Evolutionary conservation across 2,113 vertebrate species (phyloP).

Genomic region (Saguinus midas): DNA sequence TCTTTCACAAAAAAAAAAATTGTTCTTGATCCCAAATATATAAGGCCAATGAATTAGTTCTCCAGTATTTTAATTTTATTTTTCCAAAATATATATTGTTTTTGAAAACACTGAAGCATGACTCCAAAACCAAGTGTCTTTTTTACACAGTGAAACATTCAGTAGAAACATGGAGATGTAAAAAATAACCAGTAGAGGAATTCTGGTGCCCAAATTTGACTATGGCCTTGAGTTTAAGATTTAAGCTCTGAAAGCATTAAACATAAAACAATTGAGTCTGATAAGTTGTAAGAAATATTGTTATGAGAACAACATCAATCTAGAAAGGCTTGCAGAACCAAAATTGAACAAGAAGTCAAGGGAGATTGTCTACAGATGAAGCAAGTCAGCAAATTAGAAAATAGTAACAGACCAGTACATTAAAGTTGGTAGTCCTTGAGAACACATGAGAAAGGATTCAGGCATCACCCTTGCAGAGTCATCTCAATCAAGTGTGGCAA

Average conservation of each 20-base stretch:
- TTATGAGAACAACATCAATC: neutral
- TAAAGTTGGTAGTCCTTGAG: neutral
- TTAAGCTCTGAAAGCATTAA: neutral
- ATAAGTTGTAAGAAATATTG: neutral
- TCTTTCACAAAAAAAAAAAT: neutral
- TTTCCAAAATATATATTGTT: neutral
- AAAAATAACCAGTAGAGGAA: neutral
- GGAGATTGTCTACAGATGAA: neutral
- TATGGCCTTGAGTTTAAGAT: neutral
- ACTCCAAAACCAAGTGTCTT: rapidly evolving
- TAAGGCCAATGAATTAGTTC: neutral
- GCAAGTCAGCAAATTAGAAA: neutral
- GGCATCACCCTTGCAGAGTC: neutral
- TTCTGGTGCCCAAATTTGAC: neutral
- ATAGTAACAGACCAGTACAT: neutral
- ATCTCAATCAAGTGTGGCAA: neutral
- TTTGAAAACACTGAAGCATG: neutral
- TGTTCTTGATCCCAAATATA: neutral
- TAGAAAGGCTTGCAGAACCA: neutral
- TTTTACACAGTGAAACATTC: neutral
- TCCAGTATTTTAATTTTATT: neutral
- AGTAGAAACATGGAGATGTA: neutral
- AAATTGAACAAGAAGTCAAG: neutral
- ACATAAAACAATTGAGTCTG: neutral
- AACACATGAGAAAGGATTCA: neutral